Evolutionary conservation across 1,140 invertebrate genomes (phyloP).

Genomic region (Pristionchus pacificus): DNA sequence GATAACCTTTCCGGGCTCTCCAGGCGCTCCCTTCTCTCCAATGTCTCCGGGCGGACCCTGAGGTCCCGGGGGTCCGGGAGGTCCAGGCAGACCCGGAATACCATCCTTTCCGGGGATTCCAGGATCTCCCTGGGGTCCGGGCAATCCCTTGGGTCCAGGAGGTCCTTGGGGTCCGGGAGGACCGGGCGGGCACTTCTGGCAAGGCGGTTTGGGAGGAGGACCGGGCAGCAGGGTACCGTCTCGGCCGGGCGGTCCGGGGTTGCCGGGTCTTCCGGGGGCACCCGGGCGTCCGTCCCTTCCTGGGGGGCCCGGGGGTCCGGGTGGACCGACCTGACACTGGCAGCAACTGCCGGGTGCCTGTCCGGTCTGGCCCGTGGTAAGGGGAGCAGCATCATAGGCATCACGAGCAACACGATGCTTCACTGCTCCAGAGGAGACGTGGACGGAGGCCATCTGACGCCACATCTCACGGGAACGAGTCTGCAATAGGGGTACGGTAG

Average conservation of each 20-base stretch:
- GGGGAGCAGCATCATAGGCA: constrained; percentile 24
- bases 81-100: constrained; percentile 48
- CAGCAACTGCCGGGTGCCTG: constrained; percentile 46
- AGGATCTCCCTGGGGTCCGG: constrained; percentile 54
- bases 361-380: constrained; percentile 20
- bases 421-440: constrained; percentile 34
- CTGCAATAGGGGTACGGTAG: constrained; percentile 17
- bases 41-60: constrained; percentile 51
- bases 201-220: constrained; percentile 57
- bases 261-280: constrained; percentile 52
- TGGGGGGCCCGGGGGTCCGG: constrained; percentile 55
- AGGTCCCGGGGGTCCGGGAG: constrained; percentile 50
- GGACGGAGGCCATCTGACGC: constrained; percentile 55
- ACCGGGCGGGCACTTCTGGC: constrained; percentile 50
- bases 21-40: constrained; percentile 55
- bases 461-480: constrained; percentile 56
- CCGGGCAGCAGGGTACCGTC: constrained; percentile 52
- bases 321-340: constrained; percentile 53
- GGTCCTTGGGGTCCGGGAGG: constrained; percentile 46
- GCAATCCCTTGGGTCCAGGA: constrained; percentile 49
- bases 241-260: constrained; percentile 53
- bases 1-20: constrained; percentile 50
- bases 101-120: constrained; percentile 52
- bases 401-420: constrained; percentile 15
- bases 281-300: constrained; percentile 54